Evolutionary conservation across 2,797 vertebrate species (phyloP).

Genomic region (Premnoplex brunnescens): DNA sequence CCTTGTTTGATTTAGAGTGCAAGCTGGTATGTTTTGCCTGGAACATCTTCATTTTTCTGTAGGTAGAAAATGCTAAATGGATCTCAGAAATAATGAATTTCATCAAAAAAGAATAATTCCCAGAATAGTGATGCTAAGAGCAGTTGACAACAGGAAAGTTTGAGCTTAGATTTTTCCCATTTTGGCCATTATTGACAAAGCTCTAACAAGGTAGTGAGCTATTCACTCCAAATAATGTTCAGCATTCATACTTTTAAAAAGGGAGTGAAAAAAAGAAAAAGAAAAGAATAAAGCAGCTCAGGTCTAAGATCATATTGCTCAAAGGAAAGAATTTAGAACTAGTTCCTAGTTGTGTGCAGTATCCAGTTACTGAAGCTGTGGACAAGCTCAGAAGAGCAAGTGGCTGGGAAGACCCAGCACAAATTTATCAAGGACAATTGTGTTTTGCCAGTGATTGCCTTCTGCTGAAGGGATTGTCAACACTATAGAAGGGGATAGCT

Average conservation of each 20-base stretch:
- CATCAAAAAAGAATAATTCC: neutral
- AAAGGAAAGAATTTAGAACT: neutral
- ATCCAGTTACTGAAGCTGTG: neutral
- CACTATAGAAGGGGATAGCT: neutral
- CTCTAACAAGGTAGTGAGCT: neutral
- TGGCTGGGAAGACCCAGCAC: neutral
- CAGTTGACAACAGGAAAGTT: neutral
- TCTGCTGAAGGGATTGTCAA: neutral
- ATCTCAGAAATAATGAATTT: conserved; percentile 5
- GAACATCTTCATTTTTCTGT: neutral
- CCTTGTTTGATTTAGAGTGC: conserved; percentile 4
- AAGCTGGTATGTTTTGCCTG: neutral
- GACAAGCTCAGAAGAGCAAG: neutral
- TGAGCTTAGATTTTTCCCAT: neutral
- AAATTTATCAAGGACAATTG: neutral
- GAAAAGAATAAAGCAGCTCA: fast-evolving
- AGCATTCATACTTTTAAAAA: neutral
- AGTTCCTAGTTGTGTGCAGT: fast-evolving
- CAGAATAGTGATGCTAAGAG: neutral
- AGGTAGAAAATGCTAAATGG: neutral
- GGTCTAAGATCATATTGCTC: neutral
- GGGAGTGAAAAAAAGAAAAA: fast-evolving
- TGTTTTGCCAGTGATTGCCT: neutral
- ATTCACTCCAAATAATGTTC: neutral
- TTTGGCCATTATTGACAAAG: neutral